Evolutionary conservation across 2,888 invertebrate species (phyloP), one percentile per base, ranked within the genome.

Genomic region (Drosophila falleni): DNA sequence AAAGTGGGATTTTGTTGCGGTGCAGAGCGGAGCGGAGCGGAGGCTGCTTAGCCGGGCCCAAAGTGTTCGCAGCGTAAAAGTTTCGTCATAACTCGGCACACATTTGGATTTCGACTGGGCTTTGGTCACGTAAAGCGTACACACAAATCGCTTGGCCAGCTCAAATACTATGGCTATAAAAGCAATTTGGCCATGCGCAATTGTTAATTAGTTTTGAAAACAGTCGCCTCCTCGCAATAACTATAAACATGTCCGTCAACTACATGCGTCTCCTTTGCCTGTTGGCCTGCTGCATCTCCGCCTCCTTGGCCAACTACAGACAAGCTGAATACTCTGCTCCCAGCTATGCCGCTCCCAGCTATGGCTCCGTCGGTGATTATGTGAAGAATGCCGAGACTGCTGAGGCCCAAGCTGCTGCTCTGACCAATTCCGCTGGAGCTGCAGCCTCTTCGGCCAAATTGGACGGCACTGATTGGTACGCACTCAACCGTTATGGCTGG

Each of bases 121-220:
- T 84, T 87, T 90, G 82, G 90, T 91, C 90, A 91, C 90, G 90
- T 91, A 89, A 83, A 84, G 78, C 70, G 73, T 51, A 50, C 79
- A 68, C 72, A 78, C 83, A 80, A 89, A 87, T 88, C 88, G 71
- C 89, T 62, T 62, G 54, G 44, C 23, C 50, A 76, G 55, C 76
- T 70, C 71, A 78, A 87, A 74, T 82, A 75, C 56, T 69, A 62
- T 88, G 68, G 83, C 85, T 91, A 91, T 91, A 91, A 89, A 91
- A 91, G 89, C 90, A 88, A 89, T 87, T 80, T 81, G 78, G 75
- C 60, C 83, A 77, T 72, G 82, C 74, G 80, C 88, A 74, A 51
- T 75, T 74, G 78, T 71, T 72, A 78, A 88, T 91, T 91, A 91
- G 90, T 91, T 89, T 82, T 59, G 75, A 59, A 67, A 61, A 74